Base-by-base conservation (phyloP, 2,113 vertebrate genomes). In the Neotoma lepida region DNA sequence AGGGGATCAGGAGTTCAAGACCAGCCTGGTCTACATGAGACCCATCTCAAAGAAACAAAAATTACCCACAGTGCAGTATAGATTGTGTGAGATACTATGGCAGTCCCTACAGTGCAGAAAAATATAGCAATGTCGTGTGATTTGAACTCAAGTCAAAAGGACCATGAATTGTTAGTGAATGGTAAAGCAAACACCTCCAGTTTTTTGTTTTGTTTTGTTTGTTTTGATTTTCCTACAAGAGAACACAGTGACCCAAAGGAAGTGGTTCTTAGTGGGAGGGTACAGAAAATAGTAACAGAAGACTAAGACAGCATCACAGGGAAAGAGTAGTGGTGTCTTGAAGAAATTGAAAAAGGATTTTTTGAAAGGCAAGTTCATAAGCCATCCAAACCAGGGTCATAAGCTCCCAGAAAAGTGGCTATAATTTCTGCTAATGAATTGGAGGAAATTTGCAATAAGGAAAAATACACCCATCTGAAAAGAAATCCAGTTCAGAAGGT, bases 401-500 rank as follows among this genome's bases (percentile, higher is more conserved):
- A 96, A 96, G 96, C 97, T 96, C 95, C 95, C 94, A 95, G 96
- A 87, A 95, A 96, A 98, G 95, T 94, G 97, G 95, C 96, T 98
- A 96, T 92, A 97, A 97, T 96, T 90, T 98, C 98, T 97, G 92
- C 97, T 96, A 95, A 97, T 98, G 98, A 98, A 98, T 98, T 98
- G 97, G 98, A 98, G 98, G 98, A 98, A 98, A 98, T 97, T 98
- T 98, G 96, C 97, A 98, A 97, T 98, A 95, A 98, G 98, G 98
- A 98, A 98, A 97, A 98, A 98, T 98, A 96, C 97, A 98, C 97
- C 97, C 98, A 97, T 95, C 97, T 91, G 30, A 98, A 98, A 96
- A 98, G 98, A 98, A 98, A 96, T 97, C 94, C 96, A 96, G 97
- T 97, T 97, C 97, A 97, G 77, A 97, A 81, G 97, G 96, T 93